Evolutionary conservation across 2,888 invertebrate genomes (phyloP).

Genomic region (Gari tellinella): DNA sequence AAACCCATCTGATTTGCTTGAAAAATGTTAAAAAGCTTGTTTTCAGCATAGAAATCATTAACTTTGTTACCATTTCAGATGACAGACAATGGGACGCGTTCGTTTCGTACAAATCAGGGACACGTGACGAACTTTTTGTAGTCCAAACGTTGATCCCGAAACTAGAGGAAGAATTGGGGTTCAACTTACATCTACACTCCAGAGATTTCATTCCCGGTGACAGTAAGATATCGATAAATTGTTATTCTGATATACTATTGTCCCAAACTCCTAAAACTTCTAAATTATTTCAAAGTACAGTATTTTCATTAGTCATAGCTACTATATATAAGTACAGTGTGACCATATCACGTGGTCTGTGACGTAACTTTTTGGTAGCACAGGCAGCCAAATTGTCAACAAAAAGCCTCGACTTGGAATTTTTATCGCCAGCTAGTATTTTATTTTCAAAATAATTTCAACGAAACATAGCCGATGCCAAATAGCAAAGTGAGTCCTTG

Average conservation of each 20-base stretch:
- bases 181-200: slow-evolving; percentile 69
- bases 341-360: too few species aligned
- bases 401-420: too few species aligned
- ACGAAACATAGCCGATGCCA: too few species aligned
- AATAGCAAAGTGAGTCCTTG: too few species aligned
- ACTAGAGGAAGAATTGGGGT: slow-evolving; percentile 69
- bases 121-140: slow-evolving; percentile 66
- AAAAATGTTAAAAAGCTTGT: background rate
- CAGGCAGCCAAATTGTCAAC: background rate
- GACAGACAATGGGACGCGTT: slow-evolving; percentile 72
- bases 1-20: background rate
- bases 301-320: too few species aligned
- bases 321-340: too few species aligned
- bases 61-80: slow-evolving; percentile 64
- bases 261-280: too few species aligned
- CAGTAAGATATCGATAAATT: too few species aligned
- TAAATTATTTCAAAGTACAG: too few species aligned
- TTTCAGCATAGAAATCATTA: background rate
- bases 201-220: slow-evolving; percentile 72
- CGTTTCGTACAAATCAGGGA: slow-evolving; percentile 69
- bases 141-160: slow-evolving; percentile 63
- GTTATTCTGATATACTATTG: too few species aligned
- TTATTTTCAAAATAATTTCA: too few species aligned
- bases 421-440: background rate
- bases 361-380: too few species aligned